phyloP scores from a whole-genome alignment of 2,888 invertebrate genomes.

The Caenorhabditis drosophilae region DNA sequence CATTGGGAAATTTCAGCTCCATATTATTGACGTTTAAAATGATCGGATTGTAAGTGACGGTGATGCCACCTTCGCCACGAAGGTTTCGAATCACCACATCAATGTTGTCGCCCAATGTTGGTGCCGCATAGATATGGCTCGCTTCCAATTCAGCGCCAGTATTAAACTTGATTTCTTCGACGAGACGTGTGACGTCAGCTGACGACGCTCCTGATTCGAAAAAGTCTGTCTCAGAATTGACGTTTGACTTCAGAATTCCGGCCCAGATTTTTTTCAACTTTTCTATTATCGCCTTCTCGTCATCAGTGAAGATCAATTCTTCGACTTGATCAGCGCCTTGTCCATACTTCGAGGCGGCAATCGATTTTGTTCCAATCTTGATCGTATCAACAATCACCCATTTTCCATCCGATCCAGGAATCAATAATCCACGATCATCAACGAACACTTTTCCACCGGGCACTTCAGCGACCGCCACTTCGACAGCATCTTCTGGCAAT shows the following conservation, averaged over 20 bases:
- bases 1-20: slow-evolving; percentile 84
- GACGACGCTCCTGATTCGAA: slow-evolving; percentile 94
- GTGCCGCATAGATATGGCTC: slow-evolving; percentile 84
- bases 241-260: slow-evolving; percentile 80
- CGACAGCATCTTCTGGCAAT: slow-evolving; percentile 72
- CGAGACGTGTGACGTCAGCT: slow-evolving; percentile 91
- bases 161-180: slow-evolving; percentile 80
- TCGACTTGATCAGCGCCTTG: slow-evolving; percentile 73
- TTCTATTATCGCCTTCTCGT: slow-evolving; percentile 79
- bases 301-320: slow-evolving; percentile 77
- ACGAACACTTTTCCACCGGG: slow-evolving; percentile 47
- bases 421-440: slow-evolving; percentile 76
- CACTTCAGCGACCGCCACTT: slow-evolving; percentile 53
- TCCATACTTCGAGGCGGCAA: slow-evolving; percentile 76
- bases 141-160: slow-evolving; percentile 80
- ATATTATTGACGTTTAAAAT: slow-evolving; percentile 81
- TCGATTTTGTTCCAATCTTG: slow-evolving; percentile 81
- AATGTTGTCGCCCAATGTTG: slow-evolving; percentile 84
- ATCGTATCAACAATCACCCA: slow-evolving; percentile 82
- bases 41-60: slow-evolving; percentile 58
- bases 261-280: slow-evolving; percentile 79
- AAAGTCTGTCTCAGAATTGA: slow-evolving; percentile 81
- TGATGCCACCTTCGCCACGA: slow-evolving; percentile 71
- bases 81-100: slow-evolving; percentile 76
- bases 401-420: slow-evolving; percentile 82